Percentiles rank a stretch among this genome's conserved stretches.
These are phyloP conservation scores for Agrotis clavis DNA, from an alignment of 2,888 invertebrate genomes.

Conservation along the genomic window DNA sequence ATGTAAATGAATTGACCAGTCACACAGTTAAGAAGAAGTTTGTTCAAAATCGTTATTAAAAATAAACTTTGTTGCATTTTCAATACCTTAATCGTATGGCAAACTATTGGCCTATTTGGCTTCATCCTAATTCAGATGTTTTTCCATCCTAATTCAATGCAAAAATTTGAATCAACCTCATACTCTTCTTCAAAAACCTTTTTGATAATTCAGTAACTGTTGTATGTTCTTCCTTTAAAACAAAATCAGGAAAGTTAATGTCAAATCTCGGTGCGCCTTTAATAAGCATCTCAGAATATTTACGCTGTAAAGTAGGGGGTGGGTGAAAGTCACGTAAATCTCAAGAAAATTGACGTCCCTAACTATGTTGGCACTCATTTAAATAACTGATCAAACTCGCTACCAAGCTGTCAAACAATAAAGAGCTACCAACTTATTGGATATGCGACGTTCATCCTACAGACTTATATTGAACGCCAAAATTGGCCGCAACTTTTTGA, in stretches of 20 bases:
- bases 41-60: too few relatives aligned
- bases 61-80: neutral
- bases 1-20: too few relatives aligned
- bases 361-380: conserved; percentile 84
- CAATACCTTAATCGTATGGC: neutral
- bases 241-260: conserved; percentile 21
- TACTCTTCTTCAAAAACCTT: neutral
- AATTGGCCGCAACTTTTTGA: conserved; percentile 73
- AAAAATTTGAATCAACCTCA: neutral
- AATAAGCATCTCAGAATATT: conserved; percentile 70
- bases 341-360: conserved; percentile 83
- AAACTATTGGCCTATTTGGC: neutral
- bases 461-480: conserved; percentile 77
- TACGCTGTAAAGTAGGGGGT: conserved; percentile 59
- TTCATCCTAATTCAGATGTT: neutral
- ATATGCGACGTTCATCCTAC: conserved; percentile 78
- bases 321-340: conserved; percentile 76
- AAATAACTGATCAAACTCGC: conserved; percentile 86
- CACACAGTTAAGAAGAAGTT: neutral
- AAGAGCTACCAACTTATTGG: conserved; percentile 77
- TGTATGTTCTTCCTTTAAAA: conserved; percentile 5
- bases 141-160: too few relatives aligned
- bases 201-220: neutral
- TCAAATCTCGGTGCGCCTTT: conserved; percentile 60
- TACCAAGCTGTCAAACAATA: conserved; percentile 82